Percentiles rank a stretch among this genome's conserved stretches.
Conservation (phyloP, 1,140 invertebrate species). For the Drosophila rhopaloa region DNA sequence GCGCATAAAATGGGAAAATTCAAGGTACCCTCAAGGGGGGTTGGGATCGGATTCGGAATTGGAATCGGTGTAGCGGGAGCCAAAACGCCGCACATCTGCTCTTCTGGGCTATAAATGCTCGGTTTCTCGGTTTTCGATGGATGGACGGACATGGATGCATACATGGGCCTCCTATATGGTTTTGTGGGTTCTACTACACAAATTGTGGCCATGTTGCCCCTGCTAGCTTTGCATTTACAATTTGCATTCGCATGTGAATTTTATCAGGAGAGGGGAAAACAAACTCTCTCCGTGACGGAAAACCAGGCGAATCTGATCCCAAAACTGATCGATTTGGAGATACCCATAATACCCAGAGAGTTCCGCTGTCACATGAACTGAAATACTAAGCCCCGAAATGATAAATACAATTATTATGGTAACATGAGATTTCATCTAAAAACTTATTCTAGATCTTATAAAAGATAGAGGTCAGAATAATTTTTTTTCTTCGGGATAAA, state of each 20-base stretch:
- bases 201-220: conserved; percentile 48
- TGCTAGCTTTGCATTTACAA: conserved; percentile 50
- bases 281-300: not conserved
- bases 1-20: conserved; percentile 57
- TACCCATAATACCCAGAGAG: not conserved
- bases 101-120: conserved; percentile 30
- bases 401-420: too few species aligned
- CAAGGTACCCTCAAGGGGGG: conserved; percentile 31
- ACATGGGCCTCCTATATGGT: conserved; percentile 13
- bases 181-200: conserved; percentile 30
- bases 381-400: too few species aligned
- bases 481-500: too few species aligned
- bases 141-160: conserved; percentile 1
- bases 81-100: conserved; percentile 56
- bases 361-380: too few species aligned
- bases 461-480: too few species aligned
- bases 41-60: not conserved
- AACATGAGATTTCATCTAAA: too few species aligned
- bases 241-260: conserved; percentile 44
- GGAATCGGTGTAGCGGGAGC: conserved; percentile 29
- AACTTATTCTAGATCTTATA: too few species aligned
- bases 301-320: not conserved
- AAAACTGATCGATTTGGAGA: conserved; percentile 4
- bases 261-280: conserved; percentile 8
- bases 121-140: conserved; percentile 23